Base-by-base conservation (phyloP, 2,888 invertebrate genomes). In the Chrysolina americana region DNA sequence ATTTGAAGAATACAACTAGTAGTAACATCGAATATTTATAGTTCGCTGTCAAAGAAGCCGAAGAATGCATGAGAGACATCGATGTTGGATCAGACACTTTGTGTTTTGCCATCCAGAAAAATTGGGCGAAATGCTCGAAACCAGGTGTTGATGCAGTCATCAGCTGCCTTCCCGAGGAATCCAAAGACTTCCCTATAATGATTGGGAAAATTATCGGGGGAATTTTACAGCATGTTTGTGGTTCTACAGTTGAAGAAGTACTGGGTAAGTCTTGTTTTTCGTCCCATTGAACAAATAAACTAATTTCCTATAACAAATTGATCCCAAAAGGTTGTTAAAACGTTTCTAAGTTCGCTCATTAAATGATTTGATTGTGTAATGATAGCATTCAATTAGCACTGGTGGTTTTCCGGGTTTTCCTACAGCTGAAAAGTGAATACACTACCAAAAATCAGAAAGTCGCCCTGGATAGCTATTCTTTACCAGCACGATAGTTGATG, bases 241-340 rank as follows among this genome's bases (percentile, higher is more conserved):
- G 66, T n/a, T 79, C 79, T 3, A 79, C 79, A 0, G 79, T 79
- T 10, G 79, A 79, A 69, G 64, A 79, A 73, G 64, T 79, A 21
- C 65, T 79, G 28, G 79, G 79, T 79, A 68, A 75, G 73, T 65
- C 2, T n/a, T n/a, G n/a, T n/a, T n/a, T n/a, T n/a, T n/a, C n/a
- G n/a, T n/a, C n/a, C n/a, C n/a, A n/a, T n/a, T n/a, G n/a, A n/a
- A n/a, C n/a, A n/a, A n/a, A n/a, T n/a, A n/a, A n/a, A n/a, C n/a
- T n/a, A n/a, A n/a, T n/a, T n/a, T n/a, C n/a, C n/a, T n/a, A n/a
- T n/a, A n/a, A n/a, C n/a, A n/a, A n/a, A n/a, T n/a, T n/a, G n/a
- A n/a, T n/a, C n/a, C n/a, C n/a, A n/a, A n/a, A n/a, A n/a, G n/a
- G n/a, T n/a, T n/a, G n/a, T n/a, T n/a, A n/a, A n/a, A n/a, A n/a